These are phyloP conservation scores for Eudyptes chrysolophus DNA, from an alignment of 2,113 vertebrate genomes.

Conservation along the genomic window DNA sequence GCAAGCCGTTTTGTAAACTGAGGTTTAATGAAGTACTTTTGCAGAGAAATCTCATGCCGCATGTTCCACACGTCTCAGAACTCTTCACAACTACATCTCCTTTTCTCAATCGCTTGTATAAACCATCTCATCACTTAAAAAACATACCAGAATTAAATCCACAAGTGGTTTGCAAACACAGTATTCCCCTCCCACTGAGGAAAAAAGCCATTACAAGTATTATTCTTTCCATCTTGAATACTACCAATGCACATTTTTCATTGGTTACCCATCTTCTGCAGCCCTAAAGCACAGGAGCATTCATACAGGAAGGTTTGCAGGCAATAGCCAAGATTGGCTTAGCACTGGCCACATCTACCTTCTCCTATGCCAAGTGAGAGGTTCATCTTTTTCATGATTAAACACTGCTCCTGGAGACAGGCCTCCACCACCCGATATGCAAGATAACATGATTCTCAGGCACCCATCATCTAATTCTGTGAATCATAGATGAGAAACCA, in stretches of 20 bases:
- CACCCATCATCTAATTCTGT: not conserved
- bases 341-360: not conserved
- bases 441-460: not conserved
- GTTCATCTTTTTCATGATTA: rapidly evolving
- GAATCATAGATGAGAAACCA: not conserved
- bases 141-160: not conserved
- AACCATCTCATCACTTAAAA: not conserved
- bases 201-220: not conserved
- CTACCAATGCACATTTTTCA: not conserved
- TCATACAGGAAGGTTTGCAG: not conserved
- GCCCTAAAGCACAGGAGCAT: not conserved
- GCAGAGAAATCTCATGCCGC: not conserved
- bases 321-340: rapidly evolving
- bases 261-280: not conserved
- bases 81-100: not conserved
- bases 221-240: not conserved
- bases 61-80: rapidly evolving
- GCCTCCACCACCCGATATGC: rapidly evolving
- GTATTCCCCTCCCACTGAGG: no score
- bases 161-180: not conserved
- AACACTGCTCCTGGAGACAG: not conserved
- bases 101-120: not conserved
- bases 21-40: not conserved
- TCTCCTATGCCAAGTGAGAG: not conserved
- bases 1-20: not conserved